phyloP scores from a whole-genome alignment of 2,797 vertebrate species.

The Podarcis lilfordi region DNA sequence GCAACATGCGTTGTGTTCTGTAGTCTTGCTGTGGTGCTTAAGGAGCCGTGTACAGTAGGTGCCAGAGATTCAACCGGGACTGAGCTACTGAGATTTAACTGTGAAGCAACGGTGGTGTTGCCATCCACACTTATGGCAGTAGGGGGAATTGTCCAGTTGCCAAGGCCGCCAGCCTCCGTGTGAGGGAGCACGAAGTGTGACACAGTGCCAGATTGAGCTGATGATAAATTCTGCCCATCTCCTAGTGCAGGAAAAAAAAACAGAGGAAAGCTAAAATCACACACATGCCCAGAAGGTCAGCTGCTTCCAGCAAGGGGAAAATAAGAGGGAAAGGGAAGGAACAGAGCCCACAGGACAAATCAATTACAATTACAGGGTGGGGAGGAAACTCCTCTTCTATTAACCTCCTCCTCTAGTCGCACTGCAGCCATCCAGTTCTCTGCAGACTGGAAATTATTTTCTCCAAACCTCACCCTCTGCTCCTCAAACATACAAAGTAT shows the following conservation, averaged over 20 bases:
- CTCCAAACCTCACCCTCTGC: neutral
- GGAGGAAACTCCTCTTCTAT: neutral
- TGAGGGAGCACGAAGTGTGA: neutral
- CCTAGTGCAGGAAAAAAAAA: conserved; percentile 42
- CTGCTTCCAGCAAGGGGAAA: conserved; percentile 7
- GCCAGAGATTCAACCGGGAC: conserved; percentile 18
- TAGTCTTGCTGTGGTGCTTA: neutral
- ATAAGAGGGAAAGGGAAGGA: neutral
- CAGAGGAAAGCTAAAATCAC: conserved; percentile 30
- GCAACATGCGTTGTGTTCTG: neutral
- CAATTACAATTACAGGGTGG: neutral
- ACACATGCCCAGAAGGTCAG: neutral
- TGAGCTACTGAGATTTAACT: conserved; percentile 23
- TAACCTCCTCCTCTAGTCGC: neutral
- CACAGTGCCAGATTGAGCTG: conserved; percentile 19
- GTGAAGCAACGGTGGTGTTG: conserved; percentile 32
- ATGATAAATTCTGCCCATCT: conserved; percentile 43
- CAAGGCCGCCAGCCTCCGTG: conserved; percentile 22
- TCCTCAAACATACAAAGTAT: neutral
- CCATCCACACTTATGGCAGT: conserved; percentile 37
- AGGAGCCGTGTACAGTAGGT: neutral
- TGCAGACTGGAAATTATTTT: neutral
- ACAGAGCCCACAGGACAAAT: neutral
- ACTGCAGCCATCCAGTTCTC: neutral
- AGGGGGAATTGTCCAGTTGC: conserved; percentile 8